Base-by-base conservation (phyloP, 2,888 invertebrate genomes). In the Embidobia sp. region DNA sequence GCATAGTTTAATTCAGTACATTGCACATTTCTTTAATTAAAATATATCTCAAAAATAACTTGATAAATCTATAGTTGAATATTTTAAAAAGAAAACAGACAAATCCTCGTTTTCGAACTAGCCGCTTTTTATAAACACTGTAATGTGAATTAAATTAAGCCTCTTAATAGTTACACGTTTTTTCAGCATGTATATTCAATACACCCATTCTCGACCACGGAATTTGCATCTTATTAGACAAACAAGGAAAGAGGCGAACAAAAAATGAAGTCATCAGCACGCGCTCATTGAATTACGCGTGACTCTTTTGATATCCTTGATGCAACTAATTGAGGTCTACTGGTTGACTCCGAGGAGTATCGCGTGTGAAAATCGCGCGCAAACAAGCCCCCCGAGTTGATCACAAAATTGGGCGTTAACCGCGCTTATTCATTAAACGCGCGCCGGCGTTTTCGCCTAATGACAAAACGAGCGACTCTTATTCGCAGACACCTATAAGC, bases 381-480 rank as follows among this genome's bases (percentile, higher is more conserved):
- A 75, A 78, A 59, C 69, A 49, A 67, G 37, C 19, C 35, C 27
- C 55, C 29, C 40, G n/a, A 18, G 22, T 33, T 37, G 49, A 73
- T 53, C 31, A 64, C 53, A 31, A 27, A 64, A 40, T 44, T 48
- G 57, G n/a, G 49, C 46, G 35, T 29, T 26, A 44, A 16, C 31
- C 33, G 40, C 26, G 67, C 46, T 77, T n/a, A 22, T 66, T 73
- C 55, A 40, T 26, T 46, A 11, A 16, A 37, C 37, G 7, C n/a
- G 2, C 8, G 27, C 16, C 10, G 27, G 7, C 22, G 22, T 22
- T 22, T 22, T 22, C 6, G 22, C 22, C 22, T n/a, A n/a, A n/a
- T n/a, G 6, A 22, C 22, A 22, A 22, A 22, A 22, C 6, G 3
- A 4, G 22, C 22, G 22, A 6, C 6, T 40, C 16, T 19, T 5